Evolutionary conservation across 2,113 vertebrate species (phyloP).

Genomic region (Empidonax alnorum): DNA sequence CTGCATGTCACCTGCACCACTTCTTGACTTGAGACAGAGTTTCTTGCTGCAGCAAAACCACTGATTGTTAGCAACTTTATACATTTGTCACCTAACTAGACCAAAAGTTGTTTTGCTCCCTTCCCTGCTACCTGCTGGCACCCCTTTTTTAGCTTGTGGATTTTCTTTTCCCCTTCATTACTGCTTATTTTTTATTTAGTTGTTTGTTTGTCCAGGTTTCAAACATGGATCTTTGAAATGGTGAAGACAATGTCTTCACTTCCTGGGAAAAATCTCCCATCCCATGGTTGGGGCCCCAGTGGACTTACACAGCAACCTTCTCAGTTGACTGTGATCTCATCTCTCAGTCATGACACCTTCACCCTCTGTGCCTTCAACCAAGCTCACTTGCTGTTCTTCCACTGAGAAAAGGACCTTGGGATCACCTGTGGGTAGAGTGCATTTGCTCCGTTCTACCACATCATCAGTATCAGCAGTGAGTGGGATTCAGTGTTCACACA

Average conservation of each 20-base stretch:
- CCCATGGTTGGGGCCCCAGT: accelerated
- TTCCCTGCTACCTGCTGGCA: background rate
- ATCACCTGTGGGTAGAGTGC: background rate
- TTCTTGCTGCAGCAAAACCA: background rate
- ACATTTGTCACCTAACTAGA: background rate
- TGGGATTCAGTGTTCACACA: background rate
- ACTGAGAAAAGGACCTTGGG: background rate
- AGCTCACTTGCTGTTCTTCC: background rate
- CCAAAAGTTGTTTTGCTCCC: background rate
- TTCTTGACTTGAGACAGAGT: background rate
- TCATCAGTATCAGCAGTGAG: background rate
- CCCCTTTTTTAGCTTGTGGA: background rate
- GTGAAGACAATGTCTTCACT: background rate
- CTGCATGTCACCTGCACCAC: background rate
- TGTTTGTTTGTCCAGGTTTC: background rate
- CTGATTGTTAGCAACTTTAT: background rate
- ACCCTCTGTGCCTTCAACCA: background rate
- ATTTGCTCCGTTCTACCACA: background rate
- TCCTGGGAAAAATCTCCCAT: background rate
- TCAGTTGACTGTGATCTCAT: background rate
- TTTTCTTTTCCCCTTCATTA: background rate
- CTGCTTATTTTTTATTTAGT: background rate
- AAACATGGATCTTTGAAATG: background rate
- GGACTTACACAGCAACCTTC: background rate
- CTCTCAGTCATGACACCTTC: background rate